Evolutionary conservation across 2,888 invertebrate genomes (phyloP), one percentile per base, ranked within the genome.

Genomic region (Xanthia icteritia): DNA sequence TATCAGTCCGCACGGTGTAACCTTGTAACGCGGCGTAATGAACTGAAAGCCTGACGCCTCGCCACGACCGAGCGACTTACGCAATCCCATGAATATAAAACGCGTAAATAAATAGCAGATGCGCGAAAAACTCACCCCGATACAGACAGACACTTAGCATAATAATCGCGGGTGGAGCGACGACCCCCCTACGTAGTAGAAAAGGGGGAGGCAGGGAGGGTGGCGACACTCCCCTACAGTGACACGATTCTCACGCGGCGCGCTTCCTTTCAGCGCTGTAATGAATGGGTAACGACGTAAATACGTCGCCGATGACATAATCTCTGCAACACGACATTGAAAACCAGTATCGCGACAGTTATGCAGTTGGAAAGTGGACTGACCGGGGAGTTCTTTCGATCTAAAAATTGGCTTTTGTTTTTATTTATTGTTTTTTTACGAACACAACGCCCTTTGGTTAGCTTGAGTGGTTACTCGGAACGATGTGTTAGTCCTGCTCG

Each of bases 31-130:
- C 85, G 84, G 91, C 91, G 92, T 95, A 96, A 96, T 96, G 96
- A 96, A 95, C 95, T 94, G 96, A 94, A 92, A 94, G 92, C 90
- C 90, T 92, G 93, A 92, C 93, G 93, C 92, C 92, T 93, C 90
- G 91, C 93, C 91, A 93, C 93, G 92, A 92, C 88, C 92, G 93
- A 93, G 90, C 92, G 91, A 91, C 92, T 92, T 93, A 92, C 93
- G 92, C 94, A 95, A 94, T 93, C 93, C 94, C 90, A 96, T 96
- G 96, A 96, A 96, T 96, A 96, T 95, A 96, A 96, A 96, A 93
- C 94, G 94, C 95, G 95, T 96, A 96, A 96, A 96, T 96, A 96
- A 96, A 96, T 96, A 96, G 95, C 96, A 96, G 96, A 96, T 96
- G 96, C 95, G 96, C 96, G 96, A 96, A 96, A 96, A 96, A 95